Percentiles rank a stretch among this genome's conserved stretches.
These are phyloP conservation scores for Zonotrichia leucophrys DNA, from an alignment of 2,113 vertebrate genomes.

Conservation along the genomic window DNA sequence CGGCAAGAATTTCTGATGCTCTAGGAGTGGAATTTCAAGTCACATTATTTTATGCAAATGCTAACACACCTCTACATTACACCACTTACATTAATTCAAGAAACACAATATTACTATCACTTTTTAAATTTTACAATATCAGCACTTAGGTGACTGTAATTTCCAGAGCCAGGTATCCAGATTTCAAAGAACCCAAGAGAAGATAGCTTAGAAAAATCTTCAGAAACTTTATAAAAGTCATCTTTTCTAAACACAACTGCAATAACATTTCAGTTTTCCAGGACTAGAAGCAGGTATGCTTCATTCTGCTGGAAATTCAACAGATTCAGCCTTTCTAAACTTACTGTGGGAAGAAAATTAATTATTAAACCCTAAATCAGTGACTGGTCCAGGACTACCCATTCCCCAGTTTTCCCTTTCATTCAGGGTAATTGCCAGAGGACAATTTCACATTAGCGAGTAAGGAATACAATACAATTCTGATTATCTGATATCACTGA, in stretches of 20 bases:
- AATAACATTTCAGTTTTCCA: neutral
- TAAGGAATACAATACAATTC: neutral
- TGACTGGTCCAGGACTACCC: neutral
- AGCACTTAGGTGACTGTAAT: neutral
- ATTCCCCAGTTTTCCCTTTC: neutral
- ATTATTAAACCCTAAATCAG: neutral
- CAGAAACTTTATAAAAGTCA: neutral
- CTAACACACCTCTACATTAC: neutral
- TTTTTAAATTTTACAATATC: neutral
- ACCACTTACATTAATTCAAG: neutral
- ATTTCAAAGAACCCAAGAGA: neutral
- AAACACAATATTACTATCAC: neutral
- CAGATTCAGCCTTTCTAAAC: neutral
- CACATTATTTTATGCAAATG: neutral
- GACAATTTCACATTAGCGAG: neutral
- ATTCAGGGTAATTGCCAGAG: neutral
- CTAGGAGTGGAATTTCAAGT: neutral
- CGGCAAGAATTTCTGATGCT: neutral
- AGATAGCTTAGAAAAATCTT: neutral
- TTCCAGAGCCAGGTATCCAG: neutral
- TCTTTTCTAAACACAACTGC: neutral
- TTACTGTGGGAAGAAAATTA: neutral
- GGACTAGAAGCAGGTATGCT: neutral
- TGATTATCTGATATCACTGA: neutral
- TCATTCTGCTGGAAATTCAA: neutral